A percentile compares a stretch with the other conserved stretches of the same genome.
These are phyloP conservation scores for Eupithecia exiguata DNA, from an alignment of 2,888 invertebrate genomes.

Conservation along the genomic window DNA sequence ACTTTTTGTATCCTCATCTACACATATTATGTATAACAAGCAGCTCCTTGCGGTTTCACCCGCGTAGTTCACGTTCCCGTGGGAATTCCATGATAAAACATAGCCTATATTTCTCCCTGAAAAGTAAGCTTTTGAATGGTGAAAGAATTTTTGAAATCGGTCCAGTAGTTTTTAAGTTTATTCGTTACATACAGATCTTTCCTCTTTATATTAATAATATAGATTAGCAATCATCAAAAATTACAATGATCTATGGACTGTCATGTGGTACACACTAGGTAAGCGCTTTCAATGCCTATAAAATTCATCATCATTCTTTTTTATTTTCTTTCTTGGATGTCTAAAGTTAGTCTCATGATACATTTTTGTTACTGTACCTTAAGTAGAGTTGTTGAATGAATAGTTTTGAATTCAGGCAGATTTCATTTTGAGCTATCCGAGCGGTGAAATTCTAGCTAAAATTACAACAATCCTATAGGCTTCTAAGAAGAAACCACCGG, in stretches of 20 bases:
- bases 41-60: no score
- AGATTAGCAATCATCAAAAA: background rate
- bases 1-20: background rate
- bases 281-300: background rate
- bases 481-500: conserved; percentile 6
- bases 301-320: background rate
- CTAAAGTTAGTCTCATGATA: background rate
- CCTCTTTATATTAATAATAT: no score
- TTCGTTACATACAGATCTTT: no score
- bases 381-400: background rate
- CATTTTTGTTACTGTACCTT: background rate
- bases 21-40: no score
- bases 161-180: no score
- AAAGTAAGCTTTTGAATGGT: no score
- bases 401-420: background rate
- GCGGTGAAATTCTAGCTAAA: background rate
- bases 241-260: background rate
- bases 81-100: no score
- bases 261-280: background rate
- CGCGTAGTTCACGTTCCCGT: no score
- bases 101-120: no score
- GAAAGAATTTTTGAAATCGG: no score
- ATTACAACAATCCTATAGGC: background rate
- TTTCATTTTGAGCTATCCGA: background rate
- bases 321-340: background rate